Percentiles rank a stretch among this genome's conserved stretches.
phyloP scores from a whole-genome alignment of 2,888 invertebrate species.

The Aphrophora alni region DNA sequence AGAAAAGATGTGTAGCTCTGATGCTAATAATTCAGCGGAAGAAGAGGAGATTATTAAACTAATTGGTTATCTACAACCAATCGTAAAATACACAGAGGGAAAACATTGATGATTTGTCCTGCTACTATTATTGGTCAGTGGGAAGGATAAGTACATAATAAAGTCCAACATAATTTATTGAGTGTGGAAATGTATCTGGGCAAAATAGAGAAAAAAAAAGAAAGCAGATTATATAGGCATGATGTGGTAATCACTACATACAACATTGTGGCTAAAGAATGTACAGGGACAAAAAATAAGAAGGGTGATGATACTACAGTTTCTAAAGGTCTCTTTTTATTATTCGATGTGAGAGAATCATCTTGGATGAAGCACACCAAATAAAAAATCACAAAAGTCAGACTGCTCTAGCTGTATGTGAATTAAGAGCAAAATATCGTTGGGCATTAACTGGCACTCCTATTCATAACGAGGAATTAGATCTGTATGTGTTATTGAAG shows the following conservation, averaged over 20 bases:
- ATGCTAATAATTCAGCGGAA: too few relatives aligned
- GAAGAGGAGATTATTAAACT: constrained; percentile 37
- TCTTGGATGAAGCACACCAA: constrained; percentile 93
- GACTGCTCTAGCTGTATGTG: constrained; percentile 74
- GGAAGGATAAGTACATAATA: constrained; percentile 78
- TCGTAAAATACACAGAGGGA: constrained; percentile 60
- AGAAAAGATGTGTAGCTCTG: too few relatives aligned
- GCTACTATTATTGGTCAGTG: constrained; percentile 93
- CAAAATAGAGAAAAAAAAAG: constrained; percentile 69
- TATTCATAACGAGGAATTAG: constrained; percentile 91
- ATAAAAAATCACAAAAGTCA: constrained; percentile 85
- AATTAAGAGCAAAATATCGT: constrained; percentile 68
- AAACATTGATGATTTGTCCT: constrained; percentile 90
- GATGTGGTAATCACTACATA: constrained; percentile 93
- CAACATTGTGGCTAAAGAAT: constrained; percentile 70
- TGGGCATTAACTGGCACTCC: constrained; percentile 96
- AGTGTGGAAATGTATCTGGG: constrained; percentile 78
- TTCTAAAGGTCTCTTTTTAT: constrained; percentile 65
- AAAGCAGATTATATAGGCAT: constrained; percentile 65
- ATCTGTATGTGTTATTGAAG: constrained; percentile 79
- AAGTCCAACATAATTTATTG: constrained; percentile 67
- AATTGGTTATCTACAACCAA: constrained; percentile 39
- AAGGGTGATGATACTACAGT: background rate
- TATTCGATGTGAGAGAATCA: constrained; percentile 83
- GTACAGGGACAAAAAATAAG: background rate